Evolutionary conservation across 1,140 invertebrate species (phyloP).

Genomic region (Zaprionus taronus): DNA sequence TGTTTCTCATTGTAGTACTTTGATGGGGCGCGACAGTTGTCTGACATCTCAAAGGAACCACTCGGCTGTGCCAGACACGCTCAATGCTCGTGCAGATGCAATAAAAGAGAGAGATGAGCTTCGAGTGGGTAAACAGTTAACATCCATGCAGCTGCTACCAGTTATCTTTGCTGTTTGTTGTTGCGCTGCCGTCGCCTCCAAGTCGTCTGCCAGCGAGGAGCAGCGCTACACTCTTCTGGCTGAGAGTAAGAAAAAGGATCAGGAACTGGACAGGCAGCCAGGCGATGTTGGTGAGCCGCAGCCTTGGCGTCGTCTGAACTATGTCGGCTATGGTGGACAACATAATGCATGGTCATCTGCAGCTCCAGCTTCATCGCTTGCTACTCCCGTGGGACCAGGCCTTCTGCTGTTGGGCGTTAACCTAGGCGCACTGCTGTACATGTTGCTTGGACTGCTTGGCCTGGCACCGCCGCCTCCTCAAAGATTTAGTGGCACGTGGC

Average conservation of each 20-base stretch:
- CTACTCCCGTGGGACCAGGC: constrained; percentile 50
- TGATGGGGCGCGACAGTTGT: constrained; percentile 18
- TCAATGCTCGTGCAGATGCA: constrained; percentile 22
- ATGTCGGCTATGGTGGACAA: constrained; percentile 28
- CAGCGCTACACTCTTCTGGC: constrained; percentile 56
- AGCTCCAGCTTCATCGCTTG: constrained; percentile 17
- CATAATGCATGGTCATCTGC: constrained; percentile 37
- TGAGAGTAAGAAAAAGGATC: constrained; percentile 57
- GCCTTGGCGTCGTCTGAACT: constrained; percentile 63
- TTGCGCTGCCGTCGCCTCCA: neutral
- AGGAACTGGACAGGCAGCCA: constrained; percentile 13
- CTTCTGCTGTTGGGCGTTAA: constrained; percentile 62
- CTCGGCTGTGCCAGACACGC: constrained; percentile 34
- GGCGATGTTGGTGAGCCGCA: constrained; percentile 29
- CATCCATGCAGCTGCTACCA: constrained; percentile 21
- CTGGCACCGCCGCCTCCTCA: constrained; percentile 30
- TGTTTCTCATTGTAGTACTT: neutral
- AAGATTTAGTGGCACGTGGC: constrained; percentile 21
- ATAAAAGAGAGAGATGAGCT: constrained; percentile 47
- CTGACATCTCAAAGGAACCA: constrained; percentile 59
- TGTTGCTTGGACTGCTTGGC: constrained; percentile 60
- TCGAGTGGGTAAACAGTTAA: constrained; percentile 19
- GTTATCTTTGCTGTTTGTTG: constrained; percentile 24
- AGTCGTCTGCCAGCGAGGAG: neutral
- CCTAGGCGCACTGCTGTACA: constrained; percentile 59